Base-by-base conservation (phyloP, 2,888 invertebrate genomes). In the Ichneumoninae sp. region DNA sequence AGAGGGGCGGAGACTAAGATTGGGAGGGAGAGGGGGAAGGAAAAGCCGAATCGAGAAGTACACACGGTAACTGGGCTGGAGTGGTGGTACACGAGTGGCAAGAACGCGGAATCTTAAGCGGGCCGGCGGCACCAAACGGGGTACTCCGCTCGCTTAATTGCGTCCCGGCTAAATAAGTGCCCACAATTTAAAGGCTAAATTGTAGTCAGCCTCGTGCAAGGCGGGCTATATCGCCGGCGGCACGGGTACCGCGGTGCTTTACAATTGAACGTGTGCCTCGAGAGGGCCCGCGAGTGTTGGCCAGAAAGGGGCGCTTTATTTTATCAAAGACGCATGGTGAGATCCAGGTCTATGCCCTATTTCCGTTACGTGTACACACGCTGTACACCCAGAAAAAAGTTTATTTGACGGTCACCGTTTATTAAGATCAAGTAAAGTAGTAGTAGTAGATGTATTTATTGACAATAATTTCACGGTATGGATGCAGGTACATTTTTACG, bases 151-250 rank as follows among this genome's bases (percentile, higher is more conserved):
- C 65, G 78, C 84, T 84, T 84, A 82, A 84, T 82, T 82, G 72
- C 84, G 78, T 79, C 72, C 62, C 74, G 74, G 78, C 65, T 82
- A 71, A 84, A 84, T 84, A 78, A 84, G 78, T 82, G 82, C 78
- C 81, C 74, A 82, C 82, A 84, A 84, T 84, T 80, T 84, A 74
- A 79, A 66, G 74, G 74, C 62, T 84, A 74, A 82, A 84, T 82
- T 74, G 82, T 84, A 78, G 60, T 52, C 68, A 50, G 71, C 40
- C 33, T 68, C 74, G 54, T 62, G 36, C n/a, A 16, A 26, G 47
- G 50, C 16, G n/a, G 52, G 22, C 66, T 54, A 47, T 44, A 44
- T 30, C 19, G 65, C 13, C 13, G 52, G 22, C 74, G 44, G 77
- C n/a, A 19, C 52, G 57, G 50, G 50, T 76, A 30, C 65, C 57